Evolutionary conservation across 1,140 invertebrate species (phyloP), one percentile per base, ranked within the genome.

Genomic region (Frieseomelitta varia): DNA sequence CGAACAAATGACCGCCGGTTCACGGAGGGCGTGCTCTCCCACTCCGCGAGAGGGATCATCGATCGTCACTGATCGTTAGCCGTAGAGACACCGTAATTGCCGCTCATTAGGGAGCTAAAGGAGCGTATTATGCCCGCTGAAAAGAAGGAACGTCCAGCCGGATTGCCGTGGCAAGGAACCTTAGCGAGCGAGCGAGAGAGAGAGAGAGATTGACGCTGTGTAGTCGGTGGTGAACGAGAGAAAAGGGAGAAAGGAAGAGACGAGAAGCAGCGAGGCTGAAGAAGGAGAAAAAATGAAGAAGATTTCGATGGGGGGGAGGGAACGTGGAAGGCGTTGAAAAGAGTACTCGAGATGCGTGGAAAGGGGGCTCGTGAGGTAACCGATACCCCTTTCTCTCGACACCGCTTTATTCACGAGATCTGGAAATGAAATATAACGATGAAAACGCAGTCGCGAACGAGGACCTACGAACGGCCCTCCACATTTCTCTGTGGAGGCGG

Each of bases 51-150:
- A 86, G 87, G 76, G 90, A 91, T 91, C 81, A 90, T 88, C 87
- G 90, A 89, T 87, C 84, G 82, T 82, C 80, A 85, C 79, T 84
- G 88, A 91, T 91, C 88, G 87, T 90, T 91, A 91, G 79, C 69
- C 90, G 89, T 85, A 88, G 89, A 91, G 87, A 89, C 88, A 86
- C 87, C 84, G 88, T 92, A 91, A 92, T 92, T 90, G 86, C 87
- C 88, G 86, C 91, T 92, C 90, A 91, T 92, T 92, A 92, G 86
- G 86, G 80, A 85, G 78, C 85, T 81, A 90, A 91, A 91, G 86
- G 88, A 88, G 84, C 86, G 86, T 87, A 90, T 88, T 92, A 91
- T 92, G 81, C 81, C 84, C 75, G 83, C 63, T 91, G 91, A 92
- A 89, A 91, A 87, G 88, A 89, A 86, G 81, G 77, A 79, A 83